Conservation (phyloP, 1,140 invertebrate species). For the Megalopta genalis region DNA sequence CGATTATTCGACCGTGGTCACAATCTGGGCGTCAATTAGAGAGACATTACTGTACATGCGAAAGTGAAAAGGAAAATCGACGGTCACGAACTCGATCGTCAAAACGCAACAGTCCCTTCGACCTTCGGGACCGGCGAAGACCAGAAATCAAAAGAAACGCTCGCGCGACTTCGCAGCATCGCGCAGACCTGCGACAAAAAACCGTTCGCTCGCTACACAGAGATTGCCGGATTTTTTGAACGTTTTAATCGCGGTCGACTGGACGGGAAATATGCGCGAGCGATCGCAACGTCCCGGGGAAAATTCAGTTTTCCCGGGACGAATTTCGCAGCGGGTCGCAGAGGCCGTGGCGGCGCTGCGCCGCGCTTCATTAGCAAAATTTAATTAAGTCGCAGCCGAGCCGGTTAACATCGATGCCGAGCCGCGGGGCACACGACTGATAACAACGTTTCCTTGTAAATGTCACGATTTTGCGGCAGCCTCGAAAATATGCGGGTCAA, state of each 20-base stretch:
- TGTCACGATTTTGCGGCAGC: constrained; percentile 13
- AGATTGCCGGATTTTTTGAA: no score
- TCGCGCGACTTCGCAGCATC: no score
- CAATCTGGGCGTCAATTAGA: no score
- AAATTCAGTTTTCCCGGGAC: constrained; percentile 11
- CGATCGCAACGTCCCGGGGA: neutral
- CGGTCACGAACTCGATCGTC: no score
- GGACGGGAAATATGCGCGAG: neutral
- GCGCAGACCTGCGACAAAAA: no score
- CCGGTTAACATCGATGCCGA: constrained; percentile 7
- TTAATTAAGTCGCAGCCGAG: constrained; percentile 16
- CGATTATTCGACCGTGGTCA: no score
- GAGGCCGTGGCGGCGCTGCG: neutral
- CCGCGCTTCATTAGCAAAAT: constrained; percentile 19
- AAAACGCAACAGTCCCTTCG: no score
- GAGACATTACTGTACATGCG: no score
- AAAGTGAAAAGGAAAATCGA: no score
- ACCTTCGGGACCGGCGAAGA: no score
- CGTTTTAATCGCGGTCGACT: neutral
- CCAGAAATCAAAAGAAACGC: no score
- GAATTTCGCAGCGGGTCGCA: constrained; percentile 2
- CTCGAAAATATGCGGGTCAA: constrained; percentile 11
- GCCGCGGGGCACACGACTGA: neutral
- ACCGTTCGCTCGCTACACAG: no score
- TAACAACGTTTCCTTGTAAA: constrained; percentile 33